phyloP scores from a whole-genome alignment of 2,888 invertebrate species.

The Tribolium freemani region DNA sequence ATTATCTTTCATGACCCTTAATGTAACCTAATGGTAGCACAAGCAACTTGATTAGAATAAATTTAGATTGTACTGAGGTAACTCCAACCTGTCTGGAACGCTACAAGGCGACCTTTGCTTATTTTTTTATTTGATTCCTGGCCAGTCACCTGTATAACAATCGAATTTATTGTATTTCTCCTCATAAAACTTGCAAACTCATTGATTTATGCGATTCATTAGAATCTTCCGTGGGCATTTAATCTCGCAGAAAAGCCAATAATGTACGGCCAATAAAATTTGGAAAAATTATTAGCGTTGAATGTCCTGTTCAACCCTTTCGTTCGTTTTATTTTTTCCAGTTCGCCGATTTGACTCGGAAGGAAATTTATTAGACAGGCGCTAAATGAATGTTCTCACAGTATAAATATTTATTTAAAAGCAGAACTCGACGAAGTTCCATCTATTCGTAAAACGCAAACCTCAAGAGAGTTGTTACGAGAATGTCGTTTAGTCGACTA shows the following conservation, averaged over 20 bases:
- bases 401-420: conserved; percentile 33
- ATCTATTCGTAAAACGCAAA: background rate
- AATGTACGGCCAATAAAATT: conserved; percentile 18
- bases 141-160: background rate
- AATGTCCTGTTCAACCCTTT: conserved; percentile 17
- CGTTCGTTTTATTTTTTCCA: conserved; percentile 24
- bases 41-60: conserved; percentile 16
- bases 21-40: conserved; percentile 2
- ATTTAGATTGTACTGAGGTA: conserved; percentile 4
- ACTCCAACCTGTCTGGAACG: conserved; percentile 9
- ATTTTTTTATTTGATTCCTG: too few species aligned
- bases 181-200: background rate
- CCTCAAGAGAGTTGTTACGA: background rate
- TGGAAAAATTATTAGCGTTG: conserved; percentile 16
- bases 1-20: conserved; percentile 27
- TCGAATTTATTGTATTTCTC: conserved; percentile 3
- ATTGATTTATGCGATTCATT: conserved; percentile 11
- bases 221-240: conserved; percentile 9
- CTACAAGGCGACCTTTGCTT: background rate
- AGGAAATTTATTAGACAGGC: conserved; percentile 33
- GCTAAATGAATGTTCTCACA: conserved; percentile 25
- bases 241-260: conserved; percentile 9
- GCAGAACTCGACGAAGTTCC: conserved; percentile 5
- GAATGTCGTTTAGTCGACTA: background rate
- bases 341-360: conserved; percentile 20